Percentiles rank a stretch among this genome's conserved stretches.
These are phyloP conservation scores for Galeopterus variegatus DNA, from an alignment of 2,113 vertebrate species.

Conservation along the genomic window DNA sequence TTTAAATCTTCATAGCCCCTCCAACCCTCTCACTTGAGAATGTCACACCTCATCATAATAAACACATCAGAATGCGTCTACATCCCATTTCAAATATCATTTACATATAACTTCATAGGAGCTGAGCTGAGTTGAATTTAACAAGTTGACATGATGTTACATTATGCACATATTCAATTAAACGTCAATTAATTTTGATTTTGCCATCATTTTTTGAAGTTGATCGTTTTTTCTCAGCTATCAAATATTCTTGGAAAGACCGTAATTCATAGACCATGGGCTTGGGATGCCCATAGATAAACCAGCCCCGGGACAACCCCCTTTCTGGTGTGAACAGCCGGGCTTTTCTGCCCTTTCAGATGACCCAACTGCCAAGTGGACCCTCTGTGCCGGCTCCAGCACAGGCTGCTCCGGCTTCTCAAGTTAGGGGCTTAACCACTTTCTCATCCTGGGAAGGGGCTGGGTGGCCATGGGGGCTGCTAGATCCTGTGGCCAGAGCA, in stretches of 20 bases:
- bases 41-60: constrained; percentile 43
- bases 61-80: constrained; percentile 64
- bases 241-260: constrained; percentile 38
- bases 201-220: constrained; percentile 61
- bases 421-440: neutral
- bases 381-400: accelerated
- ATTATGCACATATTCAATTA: constrained; percentile 69
- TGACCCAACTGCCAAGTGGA: too few species aligned
- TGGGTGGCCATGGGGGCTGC: accelerated
- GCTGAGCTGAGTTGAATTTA: constrained; percentile 61
- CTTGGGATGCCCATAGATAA: neutral
- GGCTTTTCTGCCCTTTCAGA: neutral
- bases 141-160: constrained; percentile 70
- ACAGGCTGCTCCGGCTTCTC: neutral
- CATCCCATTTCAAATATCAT: constrained; percentile 51
- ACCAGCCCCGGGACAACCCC: neutral
- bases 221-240: constrained; percentile 22
- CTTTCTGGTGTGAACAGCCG: neutral
- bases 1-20: neutral
- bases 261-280: neutral
- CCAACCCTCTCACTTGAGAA: neutral
- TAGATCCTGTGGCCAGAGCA: neutral
- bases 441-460: neutral
- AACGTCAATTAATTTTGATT: constrained; percentile 74
- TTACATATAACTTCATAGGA: constrained; percentile 65